Evolutionary conservation across 53 echinoderm and acorn worm species (phyloP).

Genomic region (Crossaster papposus): DNA sequence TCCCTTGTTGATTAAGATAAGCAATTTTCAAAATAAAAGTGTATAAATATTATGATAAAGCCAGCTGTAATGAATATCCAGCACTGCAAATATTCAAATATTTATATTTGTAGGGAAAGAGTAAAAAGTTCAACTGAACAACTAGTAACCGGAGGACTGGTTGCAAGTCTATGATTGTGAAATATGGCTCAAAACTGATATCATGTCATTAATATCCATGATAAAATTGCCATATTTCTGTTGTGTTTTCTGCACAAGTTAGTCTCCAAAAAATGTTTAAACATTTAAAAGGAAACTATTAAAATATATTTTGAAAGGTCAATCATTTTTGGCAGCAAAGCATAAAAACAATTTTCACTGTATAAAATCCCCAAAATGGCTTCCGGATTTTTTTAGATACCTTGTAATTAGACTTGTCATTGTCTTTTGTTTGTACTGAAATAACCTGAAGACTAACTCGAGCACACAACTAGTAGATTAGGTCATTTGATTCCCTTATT

Average conservation of each 20-base stretch:
- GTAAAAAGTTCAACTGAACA: not conserved
- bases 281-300: not conserved
- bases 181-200: no score
- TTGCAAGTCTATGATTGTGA: no score
- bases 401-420: not conserved
- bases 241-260: no score
- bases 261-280: no score
- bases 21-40: not conserved
- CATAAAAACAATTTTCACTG: not conserved
- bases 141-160: no score
- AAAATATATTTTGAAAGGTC: not conserved
- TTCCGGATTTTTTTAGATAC: no score
- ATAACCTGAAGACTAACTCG: not conserved
- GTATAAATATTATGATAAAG: not conserved
- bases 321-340: not conserved
- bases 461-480: constrained; percentile 28
- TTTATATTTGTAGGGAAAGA: no score
- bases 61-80: not conserved
- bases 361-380: no score
- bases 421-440: not conserved
- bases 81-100: not conserved
- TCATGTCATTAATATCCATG: no score
- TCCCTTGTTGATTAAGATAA: no score
- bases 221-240: no score
- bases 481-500: not conserved